Evolutionary conservation across 2,888 invertebrate species (phyloP), one percentile per base, ranked within the genome.

Genomic region (Mimumesa dahlbomi): DNA sequence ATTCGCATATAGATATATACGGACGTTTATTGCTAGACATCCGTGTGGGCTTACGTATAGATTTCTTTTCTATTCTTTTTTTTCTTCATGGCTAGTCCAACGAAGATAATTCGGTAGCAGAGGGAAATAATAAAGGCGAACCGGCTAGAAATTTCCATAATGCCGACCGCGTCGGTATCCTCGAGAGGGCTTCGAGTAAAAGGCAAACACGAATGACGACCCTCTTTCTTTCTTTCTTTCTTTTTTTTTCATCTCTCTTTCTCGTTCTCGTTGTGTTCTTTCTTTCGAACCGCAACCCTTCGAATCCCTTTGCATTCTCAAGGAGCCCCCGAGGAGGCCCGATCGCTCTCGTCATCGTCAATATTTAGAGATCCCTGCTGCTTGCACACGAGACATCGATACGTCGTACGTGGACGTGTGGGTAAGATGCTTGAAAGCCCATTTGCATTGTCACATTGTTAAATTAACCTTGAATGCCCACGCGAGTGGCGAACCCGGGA

Each of bases 111-210:
- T 76, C 65, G 65, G 72, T 78, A 73, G 74, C 68, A 25, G 62
- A 40, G 57, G 58, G 52, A 68, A 76, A 74, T 71, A 73, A 70
- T 68, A 66, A 72, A 72, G 49, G 34, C 40, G 31, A 13, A 18
- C 54, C 59, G 56, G 45, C 42, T 40, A 49, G 68, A 75, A 65
- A 77, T 79, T 75, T 75, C 75, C 73, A 73, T 75, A 79, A 77
- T 62, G 49, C 61, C 57, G 42, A 31, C 46, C 52, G 34, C 9
- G 18, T 21, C 50, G 53, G 40, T 22, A 52, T 53, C 53, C 52
- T 58, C 50, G 14, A 34, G 19, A 6, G 19, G 25, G n/a, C n/a
- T 7, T 49, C 18, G 36, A 69, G 65, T 64, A 68, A 77, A 77
- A 69, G 58, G 66, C 52, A 77, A 76, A 77, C 62, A 69, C 49